Evolutionary conservation across 2,113 vertebrate species (phyloP), one percentile per base, ranked within the genome.

Genomic region (Odocoileus virginianus): DNA sequence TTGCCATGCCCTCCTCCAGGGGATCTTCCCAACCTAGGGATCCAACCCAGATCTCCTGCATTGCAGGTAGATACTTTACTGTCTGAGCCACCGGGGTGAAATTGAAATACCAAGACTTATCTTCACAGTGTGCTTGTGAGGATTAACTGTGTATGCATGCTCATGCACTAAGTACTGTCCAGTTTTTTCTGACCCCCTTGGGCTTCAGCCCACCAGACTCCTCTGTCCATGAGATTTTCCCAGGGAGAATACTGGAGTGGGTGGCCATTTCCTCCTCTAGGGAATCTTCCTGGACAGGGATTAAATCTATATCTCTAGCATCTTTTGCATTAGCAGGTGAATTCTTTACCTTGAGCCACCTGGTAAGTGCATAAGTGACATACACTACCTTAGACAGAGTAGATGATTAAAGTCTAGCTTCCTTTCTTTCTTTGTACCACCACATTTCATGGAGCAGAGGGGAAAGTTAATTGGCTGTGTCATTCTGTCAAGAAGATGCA

Each of bases 381-480:
- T 95, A 15, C 27, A 30, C 50, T 25, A 61, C 17, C 33, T 87
- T 47, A 91, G 14, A 19, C 5, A n/a, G n/a, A 92, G 8, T 50
- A 81, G 45, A 67, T 3, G 23, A 61, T 64, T 88, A 58, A 93
- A 95, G 36, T 40, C 4, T 81, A 50, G 36, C 33, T 82, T 74
- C 7, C 27, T 74, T 89, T 30, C 16, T 90, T 88, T 54, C 54
- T 4, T 33, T 60, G 30, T 64, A 82, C 19, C 86, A 40, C 89
- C 47, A 81, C 54, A 52, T 95, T 74, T 40, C 50, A 87, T 71
- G 54, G 36, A 92, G 43, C 19, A 58, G 21, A 90, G 55, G 76
- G 15, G 40, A 54, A 85, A 89, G 54, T 85, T 91, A 95, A 95
- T 76, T 97, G 67, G n/a, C 67, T 96, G 3, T 85, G n/a, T 74